Conservation (phyloP, 2,113 vertebrate species). For the Melanerpes formicivorus region DNA sequence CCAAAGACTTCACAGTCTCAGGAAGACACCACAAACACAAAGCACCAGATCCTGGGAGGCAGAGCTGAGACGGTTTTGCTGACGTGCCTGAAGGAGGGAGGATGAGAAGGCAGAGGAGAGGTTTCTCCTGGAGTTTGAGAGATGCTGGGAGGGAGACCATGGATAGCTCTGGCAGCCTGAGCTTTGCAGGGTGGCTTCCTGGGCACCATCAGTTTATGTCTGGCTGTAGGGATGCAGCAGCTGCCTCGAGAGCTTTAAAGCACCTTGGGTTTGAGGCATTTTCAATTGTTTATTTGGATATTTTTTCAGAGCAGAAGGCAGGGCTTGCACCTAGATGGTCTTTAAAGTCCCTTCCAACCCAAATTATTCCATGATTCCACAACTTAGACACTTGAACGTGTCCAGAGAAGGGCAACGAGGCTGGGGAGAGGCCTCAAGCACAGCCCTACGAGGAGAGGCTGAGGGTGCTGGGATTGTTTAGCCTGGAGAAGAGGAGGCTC, state of each 20-base stretch:
- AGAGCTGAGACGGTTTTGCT: background rate
- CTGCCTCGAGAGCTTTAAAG: background rate
- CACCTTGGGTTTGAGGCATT: fast-evolving
- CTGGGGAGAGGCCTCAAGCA: too few relatives aligned
- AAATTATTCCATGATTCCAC: too few relatives aligned
- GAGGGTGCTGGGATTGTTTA: too few relatives aligned
- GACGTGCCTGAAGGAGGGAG: background rate
- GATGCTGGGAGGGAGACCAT: fast-evolving
- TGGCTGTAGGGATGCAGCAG: fast-evolving
- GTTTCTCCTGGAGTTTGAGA: background rate
- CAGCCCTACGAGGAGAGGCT: too few relatives aligned
- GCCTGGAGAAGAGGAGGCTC: too few relatives aligned
- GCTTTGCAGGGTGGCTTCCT: background rate
- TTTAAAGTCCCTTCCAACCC: too few relatives aligned
- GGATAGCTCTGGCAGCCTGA: background rate
- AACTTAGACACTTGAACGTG: too few relatives aligned
- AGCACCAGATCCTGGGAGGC: background rate
- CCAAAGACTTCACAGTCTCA: background rate
- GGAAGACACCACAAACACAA: background rate
- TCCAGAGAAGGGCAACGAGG: too few relatives aligned
- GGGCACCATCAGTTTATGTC: background rate
- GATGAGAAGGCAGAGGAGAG: background rate
- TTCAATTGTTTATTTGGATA: background rate
- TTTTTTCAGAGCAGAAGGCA: too few relatives aligned
- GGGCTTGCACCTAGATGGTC: too few relatives aligned